Evolutionary conservation across 2,797 vertebrate species (phyloP), one percentile per base, ranked within the genome.

Genomic region (Phoebastria nigripes): DNA sequence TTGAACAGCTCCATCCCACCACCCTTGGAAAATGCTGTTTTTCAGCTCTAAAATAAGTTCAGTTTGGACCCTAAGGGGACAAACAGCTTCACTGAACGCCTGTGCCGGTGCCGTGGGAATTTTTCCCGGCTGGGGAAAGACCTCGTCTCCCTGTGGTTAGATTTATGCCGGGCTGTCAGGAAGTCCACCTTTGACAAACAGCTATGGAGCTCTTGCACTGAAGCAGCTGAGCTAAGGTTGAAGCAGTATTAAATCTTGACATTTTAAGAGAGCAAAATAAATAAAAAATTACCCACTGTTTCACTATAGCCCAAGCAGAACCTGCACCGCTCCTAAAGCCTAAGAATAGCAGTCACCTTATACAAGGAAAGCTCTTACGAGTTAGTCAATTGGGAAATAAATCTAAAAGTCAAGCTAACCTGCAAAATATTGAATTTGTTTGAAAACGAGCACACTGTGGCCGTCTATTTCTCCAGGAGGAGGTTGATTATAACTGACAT

Each of bases 191-290:
- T 21, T 62, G 37, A 42, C 66, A 88, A 54, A 33, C 41, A 54
- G 41, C 7, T 33, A 12, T n/a, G 83, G 46, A 82, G 19, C 47
- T 72, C 55, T 22, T 39, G 47, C 12, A 2, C 47, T 35, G 62
- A 67, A 65, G 59, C 90, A 33, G 73, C 41, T 47, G 58, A 85
- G 76, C 92, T 61, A 4, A 52, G 72, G 39, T 1, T 63, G 73
- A 37, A 83, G 56, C 56, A 1, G 16, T 33, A 25, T 74, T 92
- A 71, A 76, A 86, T 39, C 66, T 8, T 91, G 86, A 84, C 81
- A 92, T 95, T 97, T 94, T 44, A 54, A 84, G 46, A 59, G 65
- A 82, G 21, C 58, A 80, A 96, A 95, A 72, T 46, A 83, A 79
- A 87, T 70, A 51, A 82, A 42, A 66, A 78, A 65, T 33, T 52